Evolutionary conservation across 2,797 vertebrate genomes (phyloP).

Genomic region (Okamejei kenojei): DNA sequence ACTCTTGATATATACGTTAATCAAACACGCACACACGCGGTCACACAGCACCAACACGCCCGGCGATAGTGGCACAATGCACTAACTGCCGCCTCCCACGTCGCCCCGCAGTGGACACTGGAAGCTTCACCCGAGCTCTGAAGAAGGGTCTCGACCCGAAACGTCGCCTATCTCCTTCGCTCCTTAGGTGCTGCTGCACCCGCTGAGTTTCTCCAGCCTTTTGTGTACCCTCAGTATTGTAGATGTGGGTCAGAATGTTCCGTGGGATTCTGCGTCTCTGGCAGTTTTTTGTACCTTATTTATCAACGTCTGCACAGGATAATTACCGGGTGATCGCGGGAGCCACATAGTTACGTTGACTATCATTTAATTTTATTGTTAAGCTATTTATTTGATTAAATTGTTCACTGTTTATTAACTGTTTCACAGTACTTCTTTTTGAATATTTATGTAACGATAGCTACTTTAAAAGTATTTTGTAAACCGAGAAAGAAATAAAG

Average conservation of each 20-base stretch:
- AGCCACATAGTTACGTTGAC: too few relatives aligned
- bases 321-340: too few relatives aligned
- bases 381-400: constrained; percentile 33
- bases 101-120: too few relatives aligned
- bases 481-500: constrained; percentile 9
- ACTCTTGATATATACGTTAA: too few relatives aligned
- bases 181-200: too few relatives aligned
- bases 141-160: too few relatives aligned
- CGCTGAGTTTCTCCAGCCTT: too few relatives aligned
- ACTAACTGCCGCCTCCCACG: not conserved
- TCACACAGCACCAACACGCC: not conserved
- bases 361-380: constrained; percentile 29
- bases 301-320: not conserved
- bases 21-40: too few relatives aligned
- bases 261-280: not conserved
- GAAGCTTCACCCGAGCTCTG: not conserved
- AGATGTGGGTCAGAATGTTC: not conserved
- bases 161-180: too few relatives aligned
- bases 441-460: constrained; percentile 25
- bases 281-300: not conserved
- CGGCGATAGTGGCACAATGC: not conserved
- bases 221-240: too few relatives aligned
- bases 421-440: constrained; percentile 12
- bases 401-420: constrained; percentile 12
- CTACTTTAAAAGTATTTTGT: not conserved